Evolutionary conservation across 2,797 vertebrate genomes (phyloP), one percentile per base, ranked within the genome.

Genomic region (Sebastes kiyomatsui): DNA sequence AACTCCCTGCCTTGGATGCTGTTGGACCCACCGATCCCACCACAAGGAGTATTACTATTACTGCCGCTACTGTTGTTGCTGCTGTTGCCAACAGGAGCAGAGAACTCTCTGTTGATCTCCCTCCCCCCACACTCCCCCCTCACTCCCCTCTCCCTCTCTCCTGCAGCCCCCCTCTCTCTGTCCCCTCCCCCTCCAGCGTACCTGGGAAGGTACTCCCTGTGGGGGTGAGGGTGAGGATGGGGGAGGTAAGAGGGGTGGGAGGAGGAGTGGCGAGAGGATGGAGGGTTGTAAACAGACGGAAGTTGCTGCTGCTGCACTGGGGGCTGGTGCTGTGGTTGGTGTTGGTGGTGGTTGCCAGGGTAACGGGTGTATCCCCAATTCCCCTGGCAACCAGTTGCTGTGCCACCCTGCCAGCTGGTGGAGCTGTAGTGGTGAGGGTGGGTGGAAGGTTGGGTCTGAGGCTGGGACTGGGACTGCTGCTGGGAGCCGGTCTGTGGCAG

Each of bases 341-440:
- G 94, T 46, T 93, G 77, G 83, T 96, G 95, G 86, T 96, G 96
- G 93, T 94, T 96, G 85, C 95, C 93, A 82, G 95, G 94, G 93
- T 96, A 96, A 90, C 95, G 96, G 75, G 91, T 88, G 81, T 96
- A 96, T 70, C 95, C 94, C 96, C 96, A 96, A 86, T 92, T 96
- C 80, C 95, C 94, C 82, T 95, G 95, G 88, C 95, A 95, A 90
- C 92, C 90, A 35, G 94, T 91, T 61, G 93, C 90, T 20, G 94
- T 92, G 85, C 93, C 95, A 82, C 95, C 95, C 85, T 96, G 94
- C 96, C 96, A 96, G 87, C 97, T 96, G 81, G 97, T 96, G 90
- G 98, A 95, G 84, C 96, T 97, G 82, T 97, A 96, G 0, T 97
- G 97, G 73, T 98, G 97, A 88, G 98, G 96, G 90, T 96, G 94